A percentile compares a stretch with the other conserved stretches of the same genome.
phyloP scores from a whole-genome alignment of 2,888 invertebrate genomes.

The Oxycera nigricornis region DNA sequence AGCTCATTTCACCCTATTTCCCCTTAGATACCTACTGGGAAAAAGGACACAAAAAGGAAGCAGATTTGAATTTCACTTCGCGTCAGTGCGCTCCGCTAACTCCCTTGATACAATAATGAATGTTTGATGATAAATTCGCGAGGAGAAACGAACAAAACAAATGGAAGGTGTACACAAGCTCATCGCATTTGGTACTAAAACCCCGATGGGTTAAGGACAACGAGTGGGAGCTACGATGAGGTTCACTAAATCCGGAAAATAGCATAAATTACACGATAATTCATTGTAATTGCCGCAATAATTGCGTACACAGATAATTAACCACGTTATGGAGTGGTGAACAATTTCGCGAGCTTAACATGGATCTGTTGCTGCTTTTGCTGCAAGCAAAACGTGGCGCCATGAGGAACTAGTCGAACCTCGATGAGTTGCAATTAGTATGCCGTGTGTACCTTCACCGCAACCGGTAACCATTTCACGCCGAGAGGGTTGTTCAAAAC shows the following conservation, averaged over 20 bases:
- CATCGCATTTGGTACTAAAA: not conserved
- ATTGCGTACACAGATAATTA: constrained; percentile 46
- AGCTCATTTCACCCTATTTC: too few relatives aligned
- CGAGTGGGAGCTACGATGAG: not conserved
- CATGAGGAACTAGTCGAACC: not conserved
- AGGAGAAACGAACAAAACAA: too few relatives aligned
- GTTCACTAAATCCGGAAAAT: constrained; percentile 21
- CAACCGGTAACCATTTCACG: not conserved
- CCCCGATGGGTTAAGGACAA: not conserved
- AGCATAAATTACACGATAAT: constrained; percentile 43
- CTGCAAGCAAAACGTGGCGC: not conserved
- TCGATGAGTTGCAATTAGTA: not conserved
- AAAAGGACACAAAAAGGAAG: too few relatives aligned
- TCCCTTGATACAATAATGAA: constrained; percentile 13
- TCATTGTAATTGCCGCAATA: constrained; percentile 47
- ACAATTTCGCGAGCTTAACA: constrained; percentile 31
- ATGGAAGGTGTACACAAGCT: not conserved
- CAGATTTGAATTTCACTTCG: not conserved
- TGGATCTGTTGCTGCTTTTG: not conserved
- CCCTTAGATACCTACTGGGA: too few relatives aligned
- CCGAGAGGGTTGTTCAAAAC: not conserved
- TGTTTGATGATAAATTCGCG: constrained; percentile 22
- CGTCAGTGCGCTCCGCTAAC: not conserved
- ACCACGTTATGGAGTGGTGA: constrained; percentile 38
- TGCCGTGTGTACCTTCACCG: not conserved